phyloP scores from a whole-genome alignment of 1,140 invertebrate species.

The Carposina sasakii region DNA sequence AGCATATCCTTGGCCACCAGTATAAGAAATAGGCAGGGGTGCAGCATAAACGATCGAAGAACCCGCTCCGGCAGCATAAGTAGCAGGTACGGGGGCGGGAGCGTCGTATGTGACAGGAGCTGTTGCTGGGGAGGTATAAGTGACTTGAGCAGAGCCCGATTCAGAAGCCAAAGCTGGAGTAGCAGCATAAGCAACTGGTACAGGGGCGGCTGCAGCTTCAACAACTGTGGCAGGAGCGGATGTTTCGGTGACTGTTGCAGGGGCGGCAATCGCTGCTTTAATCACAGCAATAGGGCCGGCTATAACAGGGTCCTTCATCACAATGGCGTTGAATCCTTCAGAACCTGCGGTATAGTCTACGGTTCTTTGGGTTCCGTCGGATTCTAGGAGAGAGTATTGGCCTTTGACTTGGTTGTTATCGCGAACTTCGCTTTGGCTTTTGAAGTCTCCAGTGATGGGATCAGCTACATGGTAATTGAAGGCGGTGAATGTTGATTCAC shows the following conservation, averaged over 20 bases:
- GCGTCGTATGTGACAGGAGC: constrained; percentile 6
- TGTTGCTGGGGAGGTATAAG: background rate
- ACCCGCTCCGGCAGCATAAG: too few relatives aligned
- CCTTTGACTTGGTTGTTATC: constrained; percentile 68
- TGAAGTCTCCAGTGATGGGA: constrained; percentile 41
- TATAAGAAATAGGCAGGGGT: too few relatives aligned
- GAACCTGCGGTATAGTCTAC: constrained; percentile 15
- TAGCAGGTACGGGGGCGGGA: background rate
- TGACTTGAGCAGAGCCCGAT: too few relatives aligned
- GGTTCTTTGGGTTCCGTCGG: constrained; percentile 46
- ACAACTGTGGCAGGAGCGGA: too few relatives aligned
- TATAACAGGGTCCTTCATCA: constrained; percentile 13
- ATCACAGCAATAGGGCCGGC: constrained; percentile 7
- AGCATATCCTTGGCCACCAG: too few relatives aligned
- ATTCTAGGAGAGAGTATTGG: constrained; percentile 59
- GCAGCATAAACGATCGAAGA: too few relatives aligned
- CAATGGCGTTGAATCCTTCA: constrained; percentile 15
- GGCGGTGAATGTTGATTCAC: too few relatives aligned
- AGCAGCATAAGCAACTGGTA: too few relatives aligned
- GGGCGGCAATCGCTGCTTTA: too few relatives aligned
- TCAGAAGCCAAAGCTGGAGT: too few relatives aligned
- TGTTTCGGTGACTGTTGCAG: background rate
- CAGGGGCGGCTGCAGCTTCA: background rate
- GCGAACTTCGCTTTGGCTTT: constrained; percentile 60
- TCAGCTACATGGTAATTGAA: constrained; percentile 66